Conservation (phyloP, 2,888 invertebrate species). For the Macroteleia sp. region DNA sequence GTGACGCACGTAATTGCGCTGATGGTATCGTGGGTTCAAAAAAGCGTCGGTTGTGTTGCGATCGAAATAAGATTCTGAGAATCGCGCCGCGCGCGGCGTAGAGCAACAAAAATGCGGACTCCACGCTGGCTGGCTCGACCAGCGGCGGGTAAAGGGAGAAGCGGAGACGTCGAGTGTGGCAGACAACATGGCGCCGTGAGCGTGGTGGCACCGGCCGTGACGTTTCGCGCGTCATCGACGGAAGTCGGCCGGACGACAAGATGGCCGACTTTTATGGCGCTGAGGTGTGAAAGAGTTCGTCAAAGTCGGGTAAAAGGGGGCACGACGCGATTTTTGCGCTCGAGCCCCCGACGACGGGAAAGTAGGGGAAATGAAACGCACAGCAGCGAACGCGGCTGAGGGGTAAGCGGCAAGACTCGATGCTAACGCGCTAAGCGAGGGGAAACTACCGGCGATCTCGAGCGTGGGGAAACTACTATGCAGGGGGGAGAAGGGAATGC, state of each 20-base stretch:
- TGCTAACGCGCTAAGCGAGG: no score
- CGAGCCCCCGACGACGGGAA: no score
- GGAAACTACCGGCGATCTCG: no score
- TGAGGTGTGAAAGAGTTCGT: slow-evolving; percentile 77
- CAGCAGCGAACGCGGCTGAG: slow-evolving; percentile 1
- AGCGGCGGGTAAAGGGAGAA: slow-evolving; percentile 46
- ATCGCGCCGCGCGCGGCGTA: slow-evolving; percentile 32
- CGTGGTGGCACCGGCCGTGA: slow-evolving; percentile 77
- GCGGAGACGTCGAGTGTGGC: slow-evolving; percentile 75
- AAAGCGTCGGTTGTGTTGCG: slow-evolving; percentile 19
- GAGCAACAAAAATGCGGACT: slow-evolving; percentile 69
- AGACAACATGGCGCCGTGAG: slow-evolving; percentile 84
- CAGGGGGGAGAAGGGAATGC: slow-evolving; percentile 47
- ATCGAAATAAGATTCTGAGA: slow-evolving; percentile 54
- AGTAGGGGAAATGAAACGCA: no score
- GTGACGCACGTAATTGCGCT: slow-evolving; percentile 38
- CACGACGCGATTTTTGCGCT: slow-evolving; percentile 38
- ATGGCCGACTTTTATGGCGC: slow-evolving; percentile 78
- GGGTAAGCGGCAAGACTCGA: slow-evolving; percentile 21
- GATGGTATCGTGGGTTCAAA: slow-evolving; percentile 12
- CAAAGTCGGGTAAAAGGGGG: slow-evolving; percentile 63
- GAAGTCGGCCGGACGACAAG: slow-evolving; percentile 80
- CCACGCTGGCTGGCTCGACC: slow-evolving; percentile 77
- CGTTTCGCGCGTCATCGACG: slow-evolving; percentile 82
- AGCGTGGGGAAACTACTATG: no score